phyloP scores from a whole-genome alignment of 2,113 vertebrate genomes.

The Synchiropus splendidus region DNA sequence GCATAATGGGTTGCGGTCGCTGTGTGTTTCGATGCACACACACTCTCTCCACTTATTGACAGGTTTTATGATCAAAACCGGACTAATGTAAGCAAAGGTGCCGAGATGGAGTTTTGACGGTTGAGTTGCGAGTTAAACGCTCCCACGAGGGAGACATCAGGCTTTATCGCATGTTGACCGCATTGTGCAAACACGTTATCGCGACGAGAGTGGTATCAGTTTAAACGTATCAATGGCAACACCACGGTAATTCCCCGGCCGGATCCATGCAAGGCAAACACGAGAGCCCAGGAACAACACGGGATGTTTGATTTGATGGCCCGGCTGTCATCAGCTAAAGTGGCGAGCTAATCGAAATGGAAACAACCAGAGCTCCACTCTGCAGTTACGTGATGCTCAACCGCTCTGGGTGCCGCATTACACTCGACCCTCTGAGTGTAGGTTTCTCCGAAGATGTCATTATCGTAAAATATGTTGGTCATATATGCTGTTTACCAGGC shows the following conservation, averaged over 20 bases:
- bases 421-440: neutral
- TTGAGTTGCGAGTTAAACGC: conserved; percentile 1
- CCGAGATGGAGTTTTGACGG: conserved; percentile 35
- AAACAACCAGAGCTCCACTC: conserved; percentile 7
- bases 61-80: conserved; percentile 25
- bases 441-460: conserved; percentile 15
- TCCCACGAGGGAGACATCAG: neutral
- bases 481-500: conserved; percentile 6
- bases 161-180: conserved; percentile 47
- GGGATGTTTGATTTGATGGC: conserved; percentile 11
- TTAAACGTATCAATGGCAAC: conserved; percentile 7
- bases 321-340: conserved; percentile 12
- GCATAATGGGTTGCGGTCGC: neutral
- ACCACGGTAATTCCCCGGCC: conserved; percentile 6
- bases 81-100: conserved; percentile 3
- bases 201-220: neutral
- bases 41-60: conserved; percentile 11
- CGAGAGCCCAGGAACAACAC: conserved; percentile 4
- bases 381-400: neutral
- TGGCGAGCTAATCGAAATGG: conserved; percentile 5
- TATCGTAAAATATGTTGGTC: conserved; percentile 16
- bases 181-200: conserved; percentile 46
- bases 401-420: conserved; percentile 14
- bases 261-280: conserved; percentile 44
- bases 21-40: conserved; percentile 1